Evolutionary conservation across 2,797 vertebrate species (phyloP).

Genomic region (Sus cebifrons): DNA sequence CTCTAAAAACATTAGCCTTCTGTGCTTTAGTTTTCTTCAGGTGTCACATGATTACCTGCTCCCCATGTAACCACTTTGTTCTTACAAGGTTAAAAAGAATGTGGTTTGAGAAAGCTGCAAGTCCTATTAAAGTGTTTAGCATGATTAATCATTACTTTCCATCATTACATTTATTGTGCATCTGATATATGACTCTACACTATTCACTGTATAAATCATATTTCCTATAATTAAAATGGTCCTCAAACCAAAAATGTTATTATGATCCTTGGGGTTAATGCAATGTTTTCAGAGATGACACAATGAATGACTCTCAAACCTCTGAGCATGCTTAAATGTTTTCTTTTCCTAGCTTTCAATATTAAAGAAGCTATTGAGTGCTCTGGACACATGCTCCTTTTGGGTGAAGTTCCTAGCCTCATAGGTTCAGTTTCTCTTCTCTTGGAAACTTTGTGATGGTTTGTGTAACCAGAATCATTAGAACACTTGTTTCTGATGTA

Average conservation of each 20-base stretch:
- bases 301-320: constrained; percentile 59
- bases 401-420: constrained; percentile 32
- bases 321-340: constrained; percentile 68
- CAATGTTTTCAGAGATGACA: constrained; percentile 71
- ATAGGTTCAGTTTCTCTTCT: constrained; percentile 53
- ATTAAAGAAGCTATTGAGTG: constrained; percentile 22
- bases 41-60: constrained; percentile 41
- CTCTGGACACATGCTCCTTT: constrained; percentile 41
- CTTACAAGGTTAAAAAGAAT: constrained; percentile 65
- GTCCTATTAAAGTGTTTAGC: constrained; percentile 56
- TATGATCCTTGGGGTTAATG: constrained; percentile 50
- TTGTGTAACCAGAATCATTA: constrained; percentile 65
- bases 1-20: background rate
- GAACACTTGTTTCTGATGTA: constrained; percentile 61
- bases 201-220: constrained; percentile 67
- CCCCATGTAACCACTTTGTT: constrained; percentile 62
- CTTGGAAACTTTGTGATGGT: constrained; percentile 70
- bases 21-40: constrained; percentile 33
- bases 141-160: constrained; percentile 79
- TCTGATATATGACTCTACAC: constrained; percentile 1
- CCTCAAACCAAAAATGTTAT: constrained; percentile 62
- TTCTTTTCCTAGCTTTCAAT: constrained; percentile 69
- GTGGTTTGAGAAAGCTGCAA: constrained; percentile 63
- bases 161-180: constrained; percentile 49
- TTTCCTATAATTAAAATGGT: constrained; percentile 75